Conservation (phyloP, 2,888 invertebrate species). For the Morpho achilles region DNA sequence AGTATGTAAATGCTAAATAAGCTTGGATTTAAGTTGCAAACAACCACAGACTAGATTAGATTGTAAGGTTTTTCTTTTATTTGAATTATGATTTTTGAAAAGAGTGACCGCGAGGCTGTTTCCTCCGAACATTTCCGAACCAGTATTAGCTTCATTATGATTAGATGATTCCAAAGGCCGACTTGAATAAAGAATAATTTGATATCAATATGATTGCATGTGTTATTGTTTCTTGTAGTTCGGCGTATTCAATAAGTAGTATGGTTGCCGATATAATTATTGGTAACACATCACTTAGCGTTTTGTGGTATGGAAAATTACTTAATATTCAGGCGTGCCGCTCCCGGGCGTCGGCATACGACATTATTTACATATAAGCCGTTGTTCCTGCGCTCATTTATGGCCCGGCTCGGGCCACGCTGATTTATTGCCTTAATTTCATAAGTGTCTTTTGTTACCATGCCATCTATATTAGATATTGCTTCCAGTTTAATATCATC, state of each 20-base stretch:
- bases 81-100: too few species aligned
- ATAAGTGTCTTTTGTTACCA: constrained; percentile 76
- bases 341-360: constrained; percentile 51
- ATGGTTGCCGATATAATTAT: constrained; percentile 27
- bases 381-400: constrained; percentile 71
- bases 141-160: too few species aligned
- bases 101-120: too few species aligned
- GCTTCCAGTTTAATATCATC: constrained; percentile 29
- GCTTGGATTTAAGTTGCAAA: too few species aligned
- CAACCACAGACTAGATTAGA: too few species aligned
- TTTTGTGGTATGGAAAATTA: constrained; percentile 56
- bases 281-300: constrained; percentile 48
- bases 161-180: too few species aligned
- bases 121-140: too few species aligned
- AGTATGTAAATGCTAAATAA: too few species aligned
- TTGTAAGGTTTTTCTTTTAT: too few species aligned
- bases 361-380: constrained; percentile 75
- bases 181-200: too few species aligned
- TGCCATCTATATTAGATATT: constrained; percentile 43
- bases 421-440: constrained; percentile 78
- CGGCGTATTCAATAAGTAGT: not conserved
- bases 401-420: constrained; percentile 51
- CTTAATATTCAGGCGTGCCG: constrained; percentile 61
- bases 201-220: too few species aligned
- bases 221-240: too few species aligned